phyloP scores from a whole-genome alignment of 2,113 vertebrate genomes.

The Odobenus rosmarus region DNA sequence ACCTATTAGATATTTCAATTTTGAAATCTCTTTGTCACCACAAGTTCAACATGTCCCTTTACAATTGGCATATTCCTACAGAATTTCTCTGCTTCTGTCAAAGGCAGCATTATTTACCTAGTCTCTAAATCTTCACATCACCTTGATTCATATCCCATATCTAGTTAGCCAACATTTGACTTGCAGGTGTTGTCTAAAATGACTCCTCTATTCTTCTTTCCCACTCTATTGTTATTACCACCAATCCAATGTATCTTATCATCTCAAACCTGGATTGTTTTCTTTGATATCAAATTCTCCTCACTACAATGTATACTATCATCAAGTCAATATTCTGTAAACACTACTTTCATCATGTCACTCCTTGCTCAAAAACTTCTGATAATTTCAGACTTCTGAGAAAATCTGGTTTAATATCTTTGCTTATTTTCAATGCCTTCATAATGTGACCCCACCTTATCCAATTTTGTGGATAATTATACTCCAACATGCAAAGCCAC shows the following conservation, averaged over 20 bases:
- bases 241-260: neutral
- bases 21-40: conserved; percentile 8
- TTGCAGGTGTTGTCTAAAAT: conserved; percentile 11
- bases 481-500: neutral
- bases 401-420: conserved; percentile 15
- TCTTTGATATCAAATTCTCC: neutral
- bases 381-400: neutral
- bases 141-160: neutral
- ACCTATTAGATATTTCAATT: neutral
- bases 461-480: conserved; percentile 37
- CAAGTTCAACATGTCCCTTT: neutral
- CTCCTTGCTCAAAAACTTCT: neutral
- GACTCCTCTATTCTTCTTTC: neutral
- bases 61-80: neutral
- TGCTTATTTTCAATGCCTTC: conserved; percentile 41
- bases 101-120: neutral
- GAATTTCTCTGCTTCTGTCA: neutral
- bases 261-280: neutral
- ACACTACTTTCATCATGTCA: neutral
- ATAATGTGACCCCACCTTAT: neutral
- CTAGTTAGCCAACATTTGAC: neutral
- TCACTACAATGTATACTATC: neutral
- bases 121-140: neutral
- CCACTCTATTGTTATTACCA: conserved; percentile 18
- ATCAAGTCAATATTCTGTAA: neutral